Percentiles rank a stretch among this genome's conserved stretches.
Conservation (phyloP, 2,113 vertebrate genomes). For the Tretioscincus oriximinensis region DNA sequence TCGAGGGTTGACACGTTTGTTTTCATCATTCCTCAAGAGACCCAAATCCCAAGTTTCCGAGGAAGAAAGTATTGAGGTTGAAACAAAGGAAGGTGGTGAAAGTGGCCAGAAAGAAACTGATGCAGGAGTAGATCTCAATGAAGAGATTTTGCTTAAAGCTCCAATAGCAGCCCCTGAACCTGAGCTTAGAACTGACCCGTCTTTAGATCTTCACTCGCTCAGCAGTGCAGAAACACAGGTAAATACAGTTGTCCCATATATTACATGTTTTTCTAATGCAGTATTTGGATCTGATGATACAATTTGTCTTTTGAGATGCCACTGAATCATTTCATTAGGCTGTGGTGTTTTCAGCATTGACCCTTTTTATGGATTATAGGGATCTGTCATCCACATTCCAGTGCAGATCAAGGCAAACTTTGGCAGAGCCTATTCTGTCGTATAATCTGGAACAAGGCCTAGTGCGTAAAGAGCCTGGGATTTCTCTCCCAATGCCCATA, state of each 20-base stretch:
- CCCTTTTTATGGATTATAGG: no score
- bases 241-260: constrained; percentile 19
- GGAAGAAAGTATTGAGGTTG: constrained; percentile 73
- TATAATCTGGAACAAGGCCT: no score
- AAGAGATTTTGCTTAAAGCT: constrained; percentile 84
- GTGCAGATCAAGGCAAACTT: no score
- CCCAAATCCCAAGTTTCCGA: constrained; percentile 88
- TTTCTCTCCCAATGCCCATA: no score
- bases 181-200: constrained; percentile 88
- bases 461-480: no score
- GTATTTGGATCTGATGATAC: no score
- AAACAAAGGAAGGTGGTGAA: constrained; percentile 64
- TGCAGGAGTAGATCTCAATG: constrained; percentile 69
- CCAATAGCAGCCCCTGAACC: constrained; percentile 96
- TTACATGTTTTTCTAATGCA: no score
- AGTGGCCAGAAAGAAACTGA: constrained; percentile 63
- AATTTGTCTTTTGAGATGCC: no score
- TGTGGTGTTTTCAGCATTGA: no score
- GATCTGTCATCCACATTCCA: no score
- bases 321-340: no score
- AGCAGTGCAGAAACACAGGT: constrained; percentile 95
- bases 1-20: constrained; percentile 88
- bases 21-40: constrained; percentile 91
- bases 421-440: no score
- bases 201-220: constrained; percentile 89